phyloP scores from a whole-genome alignment of 2,888 invertebrate species.

The Leucophora obtusa region DNA sequence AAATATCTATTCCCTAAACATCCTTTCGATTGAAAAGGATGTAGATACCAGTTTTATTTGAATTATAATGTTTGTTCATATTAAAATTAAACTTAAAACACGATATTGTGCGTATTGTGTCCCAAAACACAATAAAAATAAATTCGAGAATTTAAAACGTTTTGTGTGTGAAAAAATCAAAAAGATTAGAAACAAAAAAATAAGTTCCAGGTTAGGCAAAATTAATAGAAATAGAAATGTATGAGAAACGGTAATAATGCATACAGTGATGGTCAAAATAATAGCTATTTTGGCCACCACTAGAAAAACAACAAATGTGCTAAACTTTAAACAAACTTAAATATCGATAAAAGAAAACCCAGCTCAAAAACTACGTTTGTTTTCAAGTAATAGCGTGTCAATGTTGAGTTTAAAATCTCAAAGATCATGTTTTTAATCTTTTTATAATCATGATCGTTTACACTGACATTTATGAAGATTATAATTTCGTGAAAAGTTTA shows the following conservation, averaged over 20 bases:
- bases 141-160: background rate
- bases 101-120: background rate
- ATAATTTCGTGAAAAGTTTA: too few species aligned
- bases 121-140: background rate
- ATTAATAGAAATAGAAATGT: background rate
- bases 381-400: too few species aligned
- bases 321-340: too few species aligned
- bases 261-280: too few species aligned
- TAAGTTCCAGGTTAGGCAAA: background rate
- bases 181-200: background rate
- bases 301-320: too few species aligned
- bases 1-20: conserved; percentile 5
- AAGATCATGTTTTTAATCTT: too few species aligned
- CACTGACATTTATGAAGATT: too few species aligned
- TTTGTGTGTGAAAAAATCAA: background rate
- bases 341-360: too few species aligned
- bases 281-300: too few species aligned
- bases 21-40: conserved; percentile 6
- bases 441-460: too few species aligned
- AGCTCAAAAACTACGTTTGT: too few species aligned
- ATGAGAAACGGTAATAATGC: background rate
- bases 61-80: background rate
- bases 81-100: background rate
- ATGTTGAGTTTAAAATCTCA: too few species aligned
- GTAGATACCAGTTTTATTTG: conserved; percentile 9